Percentiles rank a stretch among this genome's conserved stretches.
Evolutionary conservation across 2,888 invertebrate species (phyloP).

Genomic region (Rhimphoctona megacephalus): DNA sequence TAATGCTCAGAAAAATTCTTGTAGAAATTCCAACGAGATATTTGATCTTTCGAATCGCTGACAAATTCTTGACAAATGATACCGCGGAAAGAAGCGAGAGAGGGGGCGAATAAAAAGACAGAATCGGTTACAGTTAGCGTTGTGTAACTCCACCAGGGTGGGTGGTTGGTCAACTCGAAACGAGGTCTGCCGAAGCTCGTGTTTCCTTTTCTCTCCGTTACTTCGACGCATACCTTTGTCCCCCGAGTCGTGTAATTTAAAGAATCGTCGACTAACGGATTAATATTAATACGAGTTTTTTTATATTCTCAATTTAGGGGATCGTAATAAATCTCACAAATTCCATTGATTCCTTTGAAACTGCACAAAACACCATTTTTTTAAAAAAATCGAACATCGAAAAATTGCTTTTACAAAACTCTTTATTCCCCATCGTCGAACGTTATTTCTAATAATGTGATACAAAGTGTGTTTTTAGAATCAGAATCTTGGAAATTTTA

Average conservation of each 20-base stretch:
- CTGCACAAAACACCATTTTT: neutral
- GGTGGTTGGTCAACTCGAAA: slow-evolving; percentile 56
- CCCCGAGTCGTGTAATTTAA: slow-evolving; percentile 1
- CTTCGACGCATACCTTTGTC: slow-evolving; percentile 20
- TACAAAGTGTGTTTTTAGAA: neutral
- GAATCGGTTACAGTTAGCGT: slow-evolving; percentile 56
- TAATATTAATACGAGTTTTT: neutral
- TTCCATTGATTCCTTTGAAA: neutral
- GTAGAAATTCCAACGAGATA: slow-evolving; percentile 23
- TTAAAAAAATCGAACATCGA: neutral
- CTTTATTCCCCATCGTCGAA: neutral
- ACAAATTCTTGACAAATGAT: slow-evolving; percentile 34
- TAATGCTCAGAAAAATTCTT: neutral
- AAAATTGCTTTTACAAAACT: neutral
- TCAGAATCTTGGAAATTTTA: neutral
- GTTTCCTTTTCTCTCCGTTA: slow-evolving; percentile 41
- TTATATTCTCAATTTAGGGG: too few species aligned
- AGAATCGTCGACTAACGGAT: slow-evolving; percentile 3
- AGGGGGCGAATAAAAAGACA: neutral
- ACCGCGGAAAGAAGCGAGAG: neutral
- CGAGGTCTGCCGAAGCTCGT: slow-evolving; percentile 57
- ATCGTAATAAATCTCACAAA: neutral
- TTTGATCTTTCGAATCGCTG: slow-evolving; percentile 7
- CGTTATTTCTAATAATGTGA: neutral
- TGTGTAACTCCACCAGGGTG: slow-evolving; percentile 55